These are phyloP conservation scores for Dinothrombium tinctorium DNA, from an alignment of 1,140 invertebrate species.

Conservation along the genomic window DNA sequence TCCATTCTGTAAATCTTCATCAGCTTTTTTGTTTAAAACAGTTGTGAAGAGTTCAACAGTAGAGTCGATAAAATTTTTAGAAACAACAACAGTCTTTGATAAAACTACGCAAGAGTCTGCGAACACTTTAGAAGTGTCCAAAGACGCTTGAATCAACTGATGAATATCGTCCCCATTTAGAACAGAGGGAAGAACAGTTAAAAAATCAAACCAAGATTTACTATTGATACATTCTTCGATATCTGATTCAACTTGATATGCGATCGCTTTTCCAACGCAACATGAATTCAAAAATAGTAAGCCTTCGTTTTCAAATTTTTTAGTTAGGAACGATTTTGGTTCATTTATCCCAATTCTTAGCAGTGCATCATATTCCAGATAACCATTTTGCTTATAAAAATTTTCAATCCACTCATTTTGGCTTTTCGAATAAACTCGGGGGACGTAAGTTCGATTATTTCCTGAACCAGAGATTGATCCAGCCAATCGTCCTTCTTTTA, in stretches of 20 bases:
- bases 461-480: constrained; percentile 42
- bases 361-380: constrained; percentile 70
- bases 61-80: constrained; percentile 37
- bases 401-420: constrained; percentile 70
- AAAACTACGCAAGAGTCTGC: constrained; percentile 19
- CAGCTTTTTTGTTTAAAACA: constrained; percentile 42
- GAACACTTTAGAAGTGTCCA: constrained; percentile 10
- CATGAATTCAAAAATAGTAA: constrained; percentile 21
- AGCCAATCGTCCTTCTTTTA: constrained; percentile 39
- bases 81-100: constrained; percentile 27
- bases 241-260: constrained; percentile 50
- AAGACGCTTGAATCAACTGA: constrained; percentile 11
- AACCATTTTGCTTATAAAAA: constrained; percentile 82
- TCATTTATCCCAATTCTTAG: constrained; percentile 65
- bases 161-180: constrained; percentile 15
- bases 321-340: constrained; percentile 40
- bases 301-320: neutral
- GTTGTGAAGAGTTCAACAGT: constrained; percentile 39
- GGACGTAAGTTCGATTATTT: constrained; percentile 50
- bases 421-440: constrained; percentile 60
- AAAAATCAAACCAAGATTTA: constrained; percentile 50
- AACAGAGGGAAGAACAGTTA: constrained; percentile 19
- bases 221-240: constrained; percentile 56
- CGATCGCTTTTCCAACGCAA: constrained; percentile 43
- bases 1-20: constrained; percentile 23